Base-by-base conservation (phyloP, 2,888 invertebrate species). In the Drosophila nr. medialis region DNA sequence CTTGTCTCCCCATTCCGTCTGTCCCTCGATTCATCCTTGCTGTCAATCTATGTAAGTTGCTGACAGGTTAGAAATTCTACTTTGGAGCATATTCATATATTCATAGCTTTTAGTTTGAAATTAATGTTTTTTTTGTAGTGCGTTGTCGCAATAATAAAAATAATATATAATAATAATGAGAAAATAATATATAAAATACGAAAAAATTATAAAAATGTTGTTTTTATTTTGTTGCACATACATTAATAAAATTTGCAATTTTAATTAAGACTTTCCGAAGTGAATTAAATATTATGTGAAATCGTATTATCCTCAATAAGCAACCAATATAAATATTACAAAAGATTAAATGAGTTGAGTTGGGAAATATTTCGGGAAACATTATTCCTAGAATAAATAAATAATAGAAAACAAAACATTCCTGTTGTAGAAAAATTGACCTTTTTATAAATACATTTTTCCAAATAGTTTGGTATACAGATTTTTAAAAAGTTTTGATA, bases 11-110 rank as follows among this genome's bases (percentile, higher is more conserved):
- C 15, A 24, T 45, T 4, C 15, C 45, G 24, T 4, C 4, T 15
- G 15, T 24, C 8, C 24, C 24, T 8, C 24, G 8, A 15, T 24
- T 45, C 24, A 24, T 24, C 45, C 24, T 15, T 24, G 15, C 24
- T 24, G 24, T 24, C 45, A 45, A 45, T 45, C 45, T 24, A 45
- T 45, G 24, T 24, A 45, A 45, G 24, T 45, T 45, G 45, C 45
- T 45, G 45, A 45, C 45, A 45, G 45, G 45, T 45, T 15, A 24
- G 45, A 45, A 24, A 24, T 24, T 15, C 8, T 15, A 15, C 24
- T 24, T 45, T 45, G 45, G 8, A 45, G 4, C 15, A 45, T 45
- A 24, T 21, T 45, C 21, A 45, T 24, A 45, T 45, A 24, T 21
- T 45, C 21, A 45, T 24, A 24, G 21, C 15, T 24, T 24, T 24